Evolutionary conservation across 2,113 vertebrate genomes (phyloP).

Genomic region (Xyrauchen texanus): DNA sequence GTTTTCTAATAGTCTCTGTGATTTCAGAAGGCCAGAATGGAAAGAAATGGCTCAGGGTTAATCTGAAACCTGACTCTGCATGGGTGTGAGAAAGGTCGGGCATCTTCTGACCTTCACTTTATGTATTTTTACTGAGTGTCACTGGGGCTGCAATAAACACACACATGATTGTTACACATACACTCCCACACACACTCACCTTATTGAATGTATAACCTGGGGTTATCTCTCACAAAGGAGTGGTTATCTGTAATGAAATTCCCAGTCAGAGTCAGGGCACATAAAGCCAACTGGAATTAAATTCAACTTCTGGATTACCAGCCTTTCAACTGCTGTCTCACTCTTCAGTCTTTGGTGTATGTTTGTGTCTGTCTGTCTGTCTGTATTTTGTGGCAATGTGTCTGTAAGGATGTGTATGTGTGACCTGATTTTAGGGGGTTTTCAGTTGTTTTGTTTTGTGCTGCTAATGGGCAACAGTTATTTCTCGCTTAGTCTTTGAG

Average conservation of each 20-base stretch:
- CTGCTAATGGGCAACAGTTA: neutral
- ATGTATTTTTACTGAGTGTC: constrained; percentile 39
- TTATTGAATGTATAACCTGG: constrained; percentile 47
- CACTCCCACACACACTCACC: constrained; percentile 16
- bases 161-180: constrained; percentile 25
- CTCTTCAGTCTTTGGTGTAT: neutral
- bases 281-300: constrained; percentile 51
- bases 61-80: neutral
- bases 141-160: constrained; percentile 15
- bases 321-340: constrained; percentile 53
- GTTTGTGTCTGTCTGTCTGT: constrained; percentile 36
- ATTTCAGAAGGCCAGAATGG: neutral
- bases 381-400: neutral
- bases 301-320: constrained; percentile 51
- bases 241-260: constrained; percentile 56
- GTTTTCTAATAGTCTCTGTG: neutral
- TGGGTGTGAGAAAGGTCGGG: constrained; percentile 25
- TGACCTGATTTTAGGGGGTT: constrained; percentile 37
- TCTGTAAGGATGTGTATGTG: neutral
- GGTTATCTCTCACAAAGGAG: constrained; percentile 49
- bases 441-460: constrained; percentile 16
- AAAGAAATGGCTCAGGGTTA: too few relatives aligned
- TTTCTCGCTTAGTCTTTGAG: constrained; percentile 24
- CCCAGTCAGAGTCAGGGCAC: constrained; percentile 48
- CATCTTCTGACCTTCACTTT: constrained; percentile 44